Conservation (phyloP, 1,140 invertebrate species). For the Agraylea sexmaculata region DNA sequence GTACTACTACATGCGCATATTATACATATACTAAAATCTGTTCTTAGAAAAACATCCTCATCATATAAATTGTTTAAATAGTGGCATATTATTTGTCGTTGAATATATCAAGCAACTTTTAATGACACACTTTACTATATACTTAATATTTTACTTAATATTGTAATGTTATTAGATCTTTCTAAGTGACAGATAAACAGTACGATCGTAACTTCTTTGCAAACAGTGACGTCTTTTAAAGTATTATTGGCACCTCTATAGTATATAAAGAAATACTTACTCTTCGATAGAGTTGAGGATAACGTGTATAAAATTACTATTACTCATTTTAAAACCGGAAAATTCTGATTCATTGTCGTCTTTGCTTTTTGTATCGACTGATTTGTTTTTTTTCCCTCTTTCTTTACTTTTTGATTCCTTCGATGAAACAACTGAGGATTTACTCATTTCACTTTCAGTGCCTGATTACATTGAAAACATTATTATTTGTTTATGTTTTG, state of each 20-base stretch:
- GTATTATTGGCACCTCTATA: not conserved
- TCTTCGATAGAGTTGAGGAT: slow-evolving; percentile 48
- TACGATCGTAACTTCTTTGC: no score
- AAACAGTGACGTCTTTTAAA: no score
- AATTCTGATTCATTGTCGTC: slow-evolving; percentile 46
- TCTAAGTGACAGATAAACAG: no score
- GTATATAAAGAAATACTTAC: slow-evolving; percentile 25
- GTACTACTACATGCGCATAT: no score
- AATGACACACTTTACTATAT: no score
- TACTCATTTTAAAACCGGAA: slow-evolving; percentile 40
- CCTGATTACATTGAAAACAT: slow-evolving; percentile 40
- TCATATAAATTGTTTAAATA: no score
- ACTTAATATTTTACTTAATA: no score
- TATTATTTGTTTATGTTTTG: slow-evolving; percentile 3
- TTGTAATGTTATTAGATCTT: no score
- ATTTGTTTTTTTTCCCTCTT: slow-evolving; percentile 39
- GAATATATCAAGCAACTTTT: no score
- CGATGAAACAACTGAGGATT: slow-evolving; percentile 62
- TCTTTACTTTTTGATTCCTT: slow-evolving; percentile 61
- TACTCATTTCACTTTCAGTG: slow-evolving; percentile 62
- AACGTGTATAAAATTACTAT: slow-evolving; percentile 45
- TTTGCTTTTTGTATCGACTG: slow-evolving; percentile 39
- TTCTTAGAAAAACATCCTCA: no score
- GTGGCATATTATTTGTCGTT: no score
- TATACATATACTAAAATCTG: no score